A percentile compares a stretch with the other conserved stretches of the same genome.
phyloP scores from a whole-genome alignment of 2,797 vertebrate species.

The Smutsia temminckii region DNA sequence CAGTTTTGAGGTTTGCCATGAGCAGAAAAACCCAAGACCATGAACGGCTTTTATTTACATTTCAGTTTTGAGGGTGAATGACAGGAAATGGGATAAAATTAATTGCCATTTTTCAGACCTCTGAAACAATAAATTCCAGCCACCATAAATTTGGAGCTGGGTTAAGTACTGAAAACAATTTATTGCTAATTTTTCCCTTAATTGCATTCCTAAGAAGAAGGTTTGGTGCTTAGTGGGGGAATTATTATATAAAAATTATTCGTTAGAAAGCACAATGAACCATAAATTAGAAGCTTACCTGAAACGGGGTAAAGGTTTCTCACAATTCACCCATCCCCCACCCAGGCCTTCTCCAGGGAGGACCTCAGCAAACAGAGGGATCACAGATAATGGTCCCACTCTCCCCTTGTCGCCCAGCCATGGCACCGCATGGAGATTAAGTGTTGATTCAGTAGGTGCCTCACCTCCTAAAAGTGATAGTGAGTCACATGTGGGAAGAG shows the following conservation, averaged over 20 bases:
- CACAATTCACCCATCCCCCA: not conserved
- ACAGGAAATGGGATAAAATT: slow-evolving; percentile 54
- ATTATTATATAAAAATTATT: slow-evolving; percentile 61
- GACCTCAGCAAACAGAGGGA: not conserved
- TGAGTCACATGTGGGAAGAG: not conserved
- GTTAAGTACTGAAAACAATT: slow-evolving; percentile 70
- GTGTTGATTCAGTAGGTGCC: not conserved
- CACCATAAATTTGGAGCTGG: slow-evolving; percentile 67
- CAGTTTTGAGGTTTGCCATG: not conserved
- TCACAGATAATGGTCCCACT: not conserved
- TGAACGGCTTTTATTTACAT: not conserved
- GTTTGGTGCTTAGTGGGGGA: slow-evolving; percentile 57
- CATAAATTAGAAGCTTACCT: not conserved
- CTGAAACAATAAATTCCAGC: slow-evolving; percentile 64
- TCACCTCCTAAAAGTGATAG: not conserved
- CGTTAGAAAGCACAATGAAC: not conserved
- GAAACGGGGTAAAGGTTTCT: slow-evolving; percentile 38
- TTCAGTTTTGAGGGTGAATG: slow-evolving; percentile 56
- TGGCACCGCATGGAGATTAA: fast-evolving
- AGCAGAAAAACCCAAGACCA: not conserved
- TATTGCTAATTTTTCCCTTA: slow-evolving; percentile 68
- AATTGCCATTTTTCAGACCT: slow-evolving; percentile 65
- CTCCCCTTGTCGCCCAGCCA: fast-evolving
- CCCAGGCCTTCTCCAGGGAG: not conserved
- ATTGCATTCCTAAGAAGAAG: slow-evolving; percentile 72